Percentiles rank a stretch among this genome's conserved stretches.
These are phyloP conservation scores for Serrognathus titanus DNA, from an alignment of 2,888 invertebrate genomes.

Conservation along the genomic window DNA sequence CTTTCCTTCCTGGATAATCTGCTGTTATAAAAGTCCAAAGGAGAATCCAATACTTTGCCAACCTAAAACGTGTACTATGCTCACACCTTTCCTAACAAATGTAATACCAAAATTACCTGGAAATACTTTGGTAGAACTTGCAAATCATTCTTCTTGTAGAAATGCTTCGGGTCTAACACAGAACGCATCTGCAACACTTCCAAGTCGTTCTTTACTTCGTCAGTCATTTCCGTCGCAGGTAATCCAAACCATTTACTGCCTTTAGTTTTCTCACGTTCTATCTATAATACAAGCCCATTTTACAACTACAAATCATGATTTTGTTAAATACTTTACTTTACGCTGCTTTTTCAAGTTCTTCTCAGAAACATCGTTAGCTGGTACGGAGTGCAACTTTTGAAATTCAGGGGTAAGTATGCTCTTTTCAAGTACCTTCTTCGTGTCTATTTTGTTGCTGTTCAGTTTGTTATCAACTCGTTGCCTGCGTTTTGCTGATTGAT, in stretches of 20 bases:
- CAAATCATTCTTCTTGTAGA: slow-evolving; percentile 90
- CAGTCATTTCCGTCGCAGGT: slow-evolving; percentile 84
- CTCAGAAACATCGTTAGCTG: slow-evolving; percentile 55
- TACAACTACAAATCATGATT: slow-evolving; percentile 2
- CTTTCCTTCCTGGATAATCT: slow-evolving; percentile 81
- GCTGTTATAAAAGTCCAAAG: slow-evolving; percentile 82
- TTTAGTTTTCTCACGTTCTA: slow-evolving; percentile 74
- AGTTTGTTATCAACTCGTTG: slow-evolving; percentile 36
- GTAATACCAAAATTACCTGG: slow-evolving; percentile 57
- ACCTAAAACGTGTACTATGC: slow-evolving; percentile 53
- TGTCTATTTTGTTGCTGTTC: slow-evolving; percentile 47
- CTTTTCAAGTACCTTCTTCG: slow-evolving; percentile 60
- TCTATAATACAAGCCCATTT: slow-evolving; percentile 47
- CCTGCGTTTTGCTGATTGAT: background rate
- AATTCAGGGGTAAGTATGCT: slow-evolving; percentile 62
- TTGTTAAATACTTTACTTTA: slow-evolving; percentile 47
- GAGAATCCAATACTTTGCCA: slow-evolving; percentile 78
- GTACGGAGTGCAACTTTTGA: slow-evolving; percentile 60
- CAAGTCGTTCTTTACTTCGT: slow-evolving; percentile 83
- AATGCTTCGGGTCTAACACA: slow-evolving; percentile 85
- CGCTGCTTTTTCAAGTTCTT: slow-evolving; percentile 56
- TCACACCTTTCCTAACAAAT: slow-evolving; percentile 1
- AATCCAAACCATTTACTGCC: slow-evolving; percentile 88
- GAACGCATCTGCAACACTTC: slow-evolving; percentile 90
- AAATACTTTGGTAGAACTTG: slow-evolving; percentile 90